Evolutionary conservation across 2,113 vertebrate species (phyloP).

Genomic region (Pyxicephalus adspersus): DNA sequence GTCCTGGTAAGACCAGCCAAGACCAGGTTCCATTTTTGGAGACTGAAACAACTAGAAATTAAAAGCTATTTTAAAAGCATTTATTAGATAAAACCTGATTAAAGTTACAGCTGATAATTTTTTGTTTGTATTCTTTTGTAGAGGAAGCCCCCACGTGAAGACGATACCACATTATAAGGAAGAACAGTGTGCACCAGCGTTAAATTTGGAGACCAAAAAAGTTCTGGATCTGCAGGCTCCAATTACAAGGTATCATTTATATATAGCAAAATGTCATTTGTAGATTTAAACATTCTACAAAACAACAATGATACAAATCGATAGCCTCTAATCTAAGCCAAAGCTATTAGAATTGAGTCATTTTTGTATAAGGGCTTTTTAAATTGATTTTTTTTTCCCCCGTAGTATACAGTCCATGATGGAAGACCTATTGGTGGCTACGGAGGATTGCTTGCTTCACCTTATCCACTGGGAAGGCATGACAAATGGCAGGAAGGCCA

Average conservation of each 20-base stretch:
- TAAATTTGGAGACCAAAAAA: conserved; percentile 92
- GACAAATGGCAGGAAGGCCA: conserved; percentile 90
- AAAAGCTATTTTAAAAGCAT: no score
- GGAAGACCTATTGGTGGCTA: conserved; percentile 91
- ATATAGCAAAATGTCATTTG: no score
- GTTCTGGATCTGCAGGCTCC: conserved; percentile 92
- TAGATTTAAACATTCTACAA: no score
- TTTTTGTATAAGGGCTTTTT: not conserved
- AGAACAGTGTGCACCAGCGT: conserved; percentile 92
- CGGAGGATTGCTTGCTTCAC: conserved; percentile 91
- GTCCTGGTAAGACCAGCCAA: no score
- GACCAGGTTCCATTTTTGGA: no score
- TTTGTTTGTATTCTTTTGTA: conserved; percentile 62
- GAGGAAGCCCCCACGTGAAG: conserved; percentile 89
- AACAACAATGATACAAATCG: no score
- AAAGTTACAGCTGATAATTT: not conserved
- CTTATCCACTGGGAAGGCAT: conserved; percentile 95
- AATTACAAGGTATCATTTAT: conserved; percentile 85
- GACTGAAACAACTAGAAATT: no score
- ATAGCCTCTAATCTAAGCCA: no score
- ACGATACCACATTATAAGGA: conserved; percentile 92
- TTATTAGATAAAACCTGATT: no score
- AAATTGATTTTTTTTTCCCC: conserved; percentile 39
- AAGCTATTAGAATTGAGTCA: no score
- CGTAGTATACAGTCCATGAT: conserved; percentile 90